A percentile compares a stretch with the other conserved stretches of the same genome.
Conservation (phyloP, 1,140 invertebrate genomes). For the Limonius californicus region DNA sequence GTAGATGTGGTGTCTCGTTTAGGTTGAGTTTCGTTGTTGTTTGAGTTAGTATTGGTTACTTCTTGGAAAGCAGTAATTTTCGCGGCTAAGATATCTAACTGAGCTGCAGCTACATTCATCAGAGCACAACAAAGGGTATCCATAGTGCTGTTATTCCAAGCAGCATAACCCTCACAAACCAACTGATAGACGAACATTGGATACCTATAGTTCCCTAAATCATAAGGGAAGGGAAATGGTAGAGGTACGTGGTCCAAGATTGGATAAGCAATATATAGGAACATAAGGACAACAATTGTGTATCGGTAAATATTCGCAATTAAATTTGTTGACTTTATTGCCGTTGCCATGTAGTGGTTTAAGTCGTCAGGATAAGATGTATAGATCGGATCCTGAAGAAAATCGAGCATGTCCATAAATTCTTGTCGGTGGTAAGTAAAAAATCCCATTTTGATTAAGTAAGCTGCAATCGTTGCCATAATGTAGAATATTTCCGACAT, state of each 20-base stretch:
- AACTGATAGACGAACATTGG: constrained; percentile 19
- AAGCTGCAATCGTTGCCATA: not conserved
- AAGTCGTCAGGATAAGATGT: constrained; percentile 9
- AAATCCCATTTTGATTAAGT: constrained; percentile 13
- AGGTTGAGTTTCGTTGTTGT: not conserved
- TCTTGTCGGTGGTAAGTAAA: not conserved
- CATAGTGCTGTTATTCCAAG: constrained; percentile 14
- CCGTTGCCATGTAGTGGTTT: constrained; percentile 2
- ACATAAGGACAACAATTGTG: not conserved
- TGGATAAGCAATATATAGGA: constrained; percentile 8
- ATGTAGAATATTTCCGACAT: constrained; percentile 15
- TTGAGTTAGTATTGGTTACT: not conserved
- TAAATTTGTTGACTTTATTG: not conserved
- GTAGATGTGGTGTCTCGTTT: too few species aligned
- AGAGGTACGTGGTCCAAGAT: constrained; percentile 4
- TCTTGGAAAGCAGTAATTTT: not conserved
- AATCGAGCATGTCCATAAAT: constrained; percentile 7
- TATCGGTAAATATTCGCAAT: constrained; percentile 7
- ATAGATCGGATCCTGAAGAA: constrained; percentile 13
- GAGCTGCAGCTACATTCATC: constrained; percentile 16
- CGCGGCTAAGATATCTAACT: constrained; percentile 17
- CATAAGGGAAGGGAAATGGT: constrained; percentile 19
- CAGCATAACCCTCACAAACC: not conserved
- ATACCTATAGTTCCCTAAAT: constrained; percentile 13
- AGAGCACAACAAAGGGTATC: constrained; percentile 14